These are phyloP conservation scores for Drosophila kepulauana DNA, from an alignment of 1,140 invertebrate genomes.

Conservation along the genomic window DNA sequence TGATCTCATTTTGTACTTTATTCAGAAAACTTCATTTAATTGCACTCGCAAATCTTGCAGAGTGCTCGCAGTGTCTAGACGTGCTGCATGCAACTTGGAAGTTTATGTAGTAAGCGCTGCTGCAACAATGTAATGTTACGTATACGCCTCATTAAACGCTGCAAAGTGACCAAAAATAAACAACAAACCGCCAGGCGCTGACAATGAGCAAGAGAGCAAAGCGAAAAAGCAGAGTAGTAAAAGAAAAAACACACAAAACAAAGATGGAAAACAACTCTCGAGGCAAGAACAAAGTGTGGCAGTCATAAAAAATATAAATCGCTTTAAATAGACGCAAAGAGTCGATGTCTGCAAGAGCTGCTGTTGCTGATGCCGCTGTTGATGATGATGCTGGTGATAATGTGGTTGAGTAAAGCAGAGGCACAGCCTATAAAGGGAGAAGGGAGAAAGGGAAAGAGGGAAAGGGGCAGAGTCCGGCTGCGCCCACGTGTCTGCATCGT, in stretches of 20 bases:
- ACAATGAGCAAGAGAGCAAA: conserved; percentile 28
- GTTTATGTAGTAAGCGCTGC: not conserved
- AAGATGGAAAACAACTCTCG: not conserved
- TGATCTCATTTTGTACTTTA: not conserved
- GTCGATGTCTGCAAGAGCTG: conserved; percentile 12
- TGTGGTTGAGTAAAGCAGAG: conserved; percentile 1
- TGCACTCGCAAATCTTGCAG: conserved; percentile 10
- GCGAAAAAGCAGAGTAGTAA: conserved; percentile 6
- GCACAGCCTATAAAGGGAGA: not conserved
- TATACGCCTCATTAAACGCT: conserved; percentile 57
- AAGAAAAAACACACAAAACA: conserved; percentile 4
- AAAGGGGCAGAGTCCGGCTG: not conserved
- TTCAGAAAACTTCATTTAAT: conserved; percentile 15
- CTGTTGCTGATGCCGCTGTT: conserved; percentile 15
- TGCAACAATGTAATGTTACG: conserved; percentile 51
- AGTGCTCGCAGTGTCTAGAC: conserved; percentile 9
- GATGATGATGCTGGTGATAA: conserved; percentile 1
- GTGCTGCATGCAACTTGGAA: conserved; percentile 1
- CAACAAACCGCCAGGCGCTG: conserved; percentile 36
- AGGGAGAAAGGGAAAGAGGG: too few relatives aligned
- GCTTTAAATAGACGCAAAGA: conserved; percentile 65
- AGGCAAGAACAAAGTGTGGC: conserved; percentile 43
- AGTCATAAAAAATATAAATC: conserved; percentile 62
- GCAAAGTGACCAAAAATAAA: conserved; percentile 46
- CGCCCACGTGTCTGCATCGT: conserved; percentile 70